Percentiles rank a stretch among this genome's conserved stretches.
phyloP scores from a whole-genome alignment of 1,140 invertebrate species.

The Cydia amplana region DNA sequence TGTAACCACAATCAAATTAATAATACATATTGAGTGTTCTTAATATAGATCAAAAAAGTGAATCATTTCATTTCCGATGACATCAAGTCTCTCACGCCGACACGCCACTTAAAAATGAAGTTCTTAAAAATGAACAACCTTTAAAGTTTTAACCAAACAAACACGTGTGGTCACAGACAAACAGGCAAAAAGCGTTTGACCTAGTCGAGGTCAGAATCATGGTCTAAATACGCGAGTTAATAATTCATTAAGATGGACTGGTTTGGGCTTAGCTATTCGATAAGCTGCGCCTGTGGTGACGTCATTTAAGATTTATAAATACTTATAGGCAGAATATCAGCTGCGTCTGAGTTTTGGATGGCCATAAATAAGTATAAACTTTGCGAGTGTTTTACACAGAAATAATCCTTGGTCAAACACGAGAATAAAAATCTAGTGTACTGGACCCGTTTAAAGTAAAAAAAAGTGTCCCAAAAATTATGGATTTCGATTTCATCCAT shows the following conservation, averaged over 20 bases:
- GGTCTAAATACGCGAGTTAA: slow-evolving; percentile 18
- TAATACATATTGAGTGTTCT: not conserved
- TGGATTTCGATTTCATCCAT: too few relatives aligned
- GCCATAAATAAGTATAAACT: not conserved
- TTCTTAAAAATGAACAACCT: slow-evolving; percentile 3
- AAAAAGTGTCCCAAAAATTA: too few relatives aligned
- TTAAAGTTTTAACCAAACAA: slow-evolving; percentile 19
- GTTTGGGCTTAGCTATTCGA: not conserved
- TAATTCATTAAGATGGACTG: slow-evolving; percentile 6
- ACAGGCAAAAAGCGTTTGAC: slow-evolving; percentile 44
- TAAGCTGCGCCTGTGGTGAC: not conserved
- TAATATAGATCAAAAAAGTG: not conserved
- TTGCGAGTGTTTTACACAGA: not conserved
- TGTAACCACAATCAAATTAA: too few relatives aligned
- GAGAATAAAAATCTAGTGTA: too few relatives aligned
- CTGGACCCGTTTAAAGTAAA: too few relatives aligned
- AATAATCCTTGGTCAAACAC: not conserved
- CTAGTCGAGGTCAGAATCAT: slow-evolving; percentile 42
- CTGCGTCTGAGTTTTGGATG: not conserved
- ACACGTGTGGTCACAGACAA: slow-evolving; percentile 40
- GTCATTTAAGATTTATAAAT: not conserved
- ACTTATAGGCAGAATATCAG: slow-evolving; percentile 13
- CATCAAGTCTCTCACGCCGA: slow-evolving; percentile 17
- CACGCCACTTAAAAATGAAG: slow-evolving; percentile 16
- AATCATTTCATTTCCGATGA: slow-evolving; percentile 15